Conservation (phyloP, 2,888 invertebrate genomes). For the Eueremaeus valkanovi region DNA sequence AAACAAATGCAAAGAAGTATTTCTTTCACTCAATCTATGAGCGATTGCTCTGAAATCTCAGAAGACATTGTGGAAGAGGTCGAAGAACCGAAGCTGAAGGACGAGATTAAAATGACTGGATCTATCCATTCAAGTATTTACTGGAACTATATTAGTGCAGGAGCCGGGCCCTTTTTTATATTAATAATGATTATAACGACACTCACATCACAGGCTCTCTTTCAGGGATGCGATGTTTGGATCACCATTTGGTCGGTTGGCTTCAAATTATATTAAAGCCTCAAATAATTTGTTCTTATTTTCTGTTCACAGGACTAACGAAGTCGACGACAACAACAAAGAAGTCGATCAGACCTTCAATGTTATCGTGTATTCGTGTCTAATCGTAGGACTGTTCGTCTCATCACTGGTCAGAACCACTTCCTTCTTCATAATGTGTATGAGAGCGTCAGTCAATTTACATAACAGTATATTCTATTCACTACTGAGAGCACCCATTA, state of each 20-base stretch:
- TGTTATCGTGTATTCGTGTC: slow-evolving; percentile 38
- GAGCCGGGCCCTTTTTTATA: slow-evolving; percentile 58
- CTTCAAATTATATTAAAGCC: not conserved
- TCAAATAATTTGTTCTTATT: not conserved
- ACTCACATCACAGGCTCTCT: slow-evolving; percentile 51
- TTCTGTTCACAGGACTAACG: not conserved
- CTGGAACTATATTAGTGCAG: slow-evolving; percentile 59
- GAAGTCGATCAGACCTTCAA: not conserved
- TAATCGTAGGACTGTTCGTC: slow-evolving; percentile 41
- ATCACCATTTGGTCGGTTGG: slow-evolving; percentile 52
- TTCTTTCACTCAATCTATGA: too few species aligned
- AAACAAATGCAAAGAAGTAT: too few species aligned
- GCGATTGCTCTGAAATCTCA: too few species aligned
- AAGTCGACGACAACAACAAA: not conserved
- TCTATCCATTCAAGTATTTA: too few species aligned
- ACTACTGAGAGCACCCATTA: slow-evolving; percentile 53
- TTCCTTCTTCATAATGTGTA: slow-evolving; percentile 45
- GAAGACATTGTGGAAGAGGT: too few species aligned
- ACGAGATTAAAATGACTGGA: too few species aligned
- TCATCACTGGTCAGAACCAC: slow-evolving; percentile 42
- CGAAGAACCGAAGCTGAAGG: too few species aligned
- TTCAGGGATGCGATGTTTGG: slow-evolving; percentile 54
- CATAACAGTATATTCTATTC: slow-evolving; percentile 49
- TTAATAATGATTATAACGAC: slow-evolving; percentile 55
- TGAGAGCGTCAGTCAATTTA: slow-evolving; percentile 45